A percentile compares a stretch with the other conserved stretches of the same genome.
These are phyloP conservation scores for Microchrysa polita DNA, from an alignment of 2,888 invertebrate species.

Conservation along the genomic window DNA sequence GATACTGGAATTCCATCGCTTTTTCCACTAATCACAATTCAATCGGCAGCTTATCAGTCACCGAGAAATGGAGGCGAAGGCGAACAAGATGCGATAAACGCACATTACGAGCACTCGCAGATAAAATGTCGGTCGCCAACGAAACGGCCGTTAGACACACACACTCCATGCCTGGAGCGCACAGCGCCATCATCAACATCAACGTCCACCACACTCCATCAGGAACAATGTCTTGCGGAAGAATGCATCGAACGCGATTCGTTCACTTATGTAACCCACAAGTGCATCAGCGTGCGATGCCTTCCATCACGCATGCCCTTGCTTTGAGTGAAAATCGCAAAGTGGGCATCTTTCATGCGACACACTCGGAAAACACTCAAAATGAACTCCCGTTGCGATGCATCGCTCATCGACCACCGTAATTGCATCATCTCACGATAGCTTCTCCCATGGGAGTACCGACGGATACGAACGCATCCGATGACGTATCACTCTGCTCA, in stretches of 20 bases:
- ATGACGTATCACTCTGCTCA: background rate
- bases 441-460: background rate
- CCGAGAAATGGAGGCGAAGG: background rate
- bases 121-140: background rate
- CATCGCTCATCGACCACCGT: background rate
- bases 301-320: slow-evolving; percentile 19
- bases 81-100: no score
- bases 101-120: background rate
- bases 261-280: slow-evolving; percentile 22
- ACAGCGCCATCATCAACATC: no score
- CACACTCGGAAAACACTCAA: background rate
- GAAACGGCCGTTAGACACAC: background rate
- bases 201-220: slow-evolving; percentile 3
- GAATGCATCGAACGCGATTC: slow-evolving; percentile 9
- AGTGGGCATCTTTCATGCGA: background rate
- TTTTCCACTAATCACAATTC: slow-evolving; percentile 7
- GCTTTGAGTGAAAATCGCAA: background rate
- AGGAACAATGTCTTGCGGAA: slow-evolving; percentile 19
- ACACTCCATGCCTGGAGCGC: background rate
- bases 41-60: slow-evolving; percentile 6
- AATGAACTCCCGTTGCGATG: background rate
- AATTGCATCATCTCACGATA: background rate
- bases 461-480: background rate
- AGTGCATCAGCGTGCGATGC: slow-evolving; percentile 8
- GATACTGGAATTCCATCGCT: background rate